These are phyloP conservation scores for Caenorhabditis afra DNA, from an alignment of 2,888 invertebrate genomes.

Conservation along the genomic window DNA sequence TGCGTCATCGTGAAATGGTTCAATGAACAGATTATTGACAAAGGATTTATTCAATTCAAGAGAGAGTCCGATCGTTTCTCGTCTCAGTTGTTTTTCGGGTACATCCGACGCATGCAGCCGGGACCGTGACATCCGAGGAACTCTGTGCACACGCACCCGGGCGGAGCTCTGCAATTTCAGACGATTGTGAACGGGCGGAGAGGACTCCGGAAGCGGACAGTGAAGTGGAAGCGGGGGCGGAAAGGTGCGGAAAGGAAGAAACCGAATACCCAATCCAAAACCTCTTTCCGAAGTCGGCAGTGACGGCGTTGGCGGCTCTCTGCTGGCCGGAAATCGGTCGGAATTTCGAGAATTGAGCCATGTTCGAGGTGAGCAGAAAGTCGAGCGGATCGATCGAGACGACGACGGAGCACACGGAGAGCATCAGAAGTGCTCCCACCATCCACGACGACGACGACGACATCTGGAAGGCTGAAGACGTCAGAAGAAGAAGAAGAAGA, in stretches of 20 bases:
- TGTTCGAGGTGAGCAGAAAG: slow-evolving; percentile 51
- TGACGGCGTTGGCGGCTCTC: slow-evolving; percentile 16
- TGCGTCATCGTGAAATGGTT: too few relatives aligned
- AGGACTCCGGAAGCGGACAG: not conserved
- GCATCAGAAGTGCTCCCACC: slow-evolving; percentile 13
- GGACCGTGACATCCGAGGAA: slow-evolving; percentile 56
- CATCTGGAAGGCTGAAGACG: slow-evolving; percentile 24
- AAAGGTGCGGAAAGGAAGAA: not conserved
- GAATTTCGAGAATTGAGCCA: slow-evolving; percentile 42
- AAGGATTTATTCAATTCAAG: slow-evolving; percentile 3
- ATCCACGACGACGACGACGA: slow-evolving; percentile 17
- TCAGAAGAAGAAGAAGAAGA: not conserved
- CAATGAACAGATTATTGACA: too few relatives aligned
- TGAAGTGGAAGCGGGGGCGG: not conserved
- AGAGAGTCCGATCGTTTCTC: too few relatives aligned
- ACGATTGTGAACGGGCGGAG: not conserved
- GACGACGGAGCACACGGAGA: slow-evolving; percentile 14
- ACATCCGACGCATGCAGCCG: slow-evolving; percentile 50
- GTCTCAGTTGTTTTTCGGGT: slow-evolving; percentile 9
- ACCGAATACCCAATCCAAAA: slow-evolving; percentile 38
- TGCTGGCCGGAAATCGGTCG: slow-evolving; percentile 10
- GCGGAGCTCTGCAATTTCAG: slow-evolving; percentile 37
- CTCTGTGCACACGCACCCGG: slow-evolving; percentile 52
- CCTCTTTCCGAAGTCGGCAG: slow-evolving; percentile 46
- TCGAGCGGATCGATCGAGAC: slow-evolving; percentile 32